Base-by-base conservation (phyloP, 2,113 vertebrate species). In the Rhodinocichla rosea region DNA sequence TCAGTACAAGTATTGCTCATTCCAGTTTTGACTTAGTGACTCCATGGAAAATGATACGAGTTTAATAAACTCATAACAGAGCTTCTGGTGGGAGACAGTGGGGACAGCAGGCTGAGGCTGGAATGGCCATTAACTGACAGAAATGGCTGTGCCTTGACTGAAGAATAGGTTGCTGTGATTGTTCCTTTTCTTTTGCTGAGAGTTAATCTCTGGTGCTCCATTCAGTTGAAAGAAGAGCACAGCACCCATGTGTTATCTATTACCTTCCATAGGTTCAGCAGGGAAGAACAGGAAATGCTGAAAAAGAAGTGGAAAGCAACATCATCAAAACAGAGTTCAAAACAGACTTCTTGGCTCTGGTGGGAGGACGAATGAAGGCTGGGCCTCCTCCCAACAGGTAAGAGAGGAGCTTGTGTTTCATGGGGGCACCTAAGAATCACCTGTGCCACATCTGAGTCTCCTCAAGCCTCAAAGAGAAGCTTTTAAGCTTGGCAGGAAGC, bases 251-350 rank as follows among this genome's bases (percentile, higher is more conserved):
- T 57, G 9, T 53, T 63, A 2, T 1, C 1, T 59, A 0, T 23
- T 45, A 3, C n/a, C 32, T 78, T 92, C 53, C 47, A 19, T 30
- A 98, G 98, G 98, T 98, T 75, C 98, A 98, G 71, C 98, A 98
- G 69, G 97, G 98, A 73, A 97, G 98, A 76, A 97, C 94, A 19
- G 94, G 96, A 49, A 97, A 97, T 56, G 77, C 97, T 55, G 97
- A 97, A 64, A 98, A 98, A 62, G 97, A 97, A 57, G 91, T 92
- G 35, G 96, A 98, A 92, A 97, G 97, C 68, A 95, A 91, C 76
- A 93, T 96, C 40, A 93, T 97, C 75, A 98, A 97, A 90, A 88
- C 96, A 65, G 98, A 98, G 62, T 97, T 97, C 86, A 98, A 98
- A 77, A 94, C 96, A 5, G 97, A 98, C 60, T 97, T 97, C 74